phyloP scores from a whole-genome alignment of 2,888 invertebrate species.

The Rhamnusium bicolor region DNA sequence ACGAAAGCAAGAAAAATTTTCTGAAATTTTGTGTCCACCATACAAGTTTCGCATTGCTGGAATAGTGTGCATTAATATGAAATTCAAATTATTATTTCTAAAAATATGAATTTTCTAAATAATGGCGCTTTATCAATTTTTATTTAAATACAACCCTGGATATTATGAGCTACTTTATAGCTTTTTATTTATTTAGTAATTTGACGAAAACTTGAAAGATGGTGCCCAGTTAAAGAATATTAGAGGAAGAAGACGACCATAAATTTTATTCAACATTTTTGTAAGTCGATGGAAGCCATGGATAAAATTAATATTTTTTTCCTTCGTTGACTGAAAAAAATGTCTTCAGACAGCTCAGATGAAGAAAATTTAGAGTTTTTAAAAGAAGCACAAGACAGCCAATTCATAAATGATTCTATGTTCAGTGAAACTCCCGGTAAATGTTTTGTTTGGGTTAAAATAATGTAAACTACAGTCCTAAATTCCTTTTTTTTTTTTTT shows the following conservation, averaged over 20 bases:
- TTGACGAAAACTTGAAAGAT: not conserved
- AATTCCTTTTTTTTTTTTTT: conserved; percentile 13
- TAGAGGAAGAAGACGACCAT: conserved; percentile 15
- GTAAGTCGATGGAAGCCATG: conserved; percentile 12
- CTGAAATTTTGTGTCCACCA: no score
- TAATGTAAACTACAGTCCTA: conserved; percentile 2
- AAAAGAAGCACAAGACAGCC: conserved; percentile 72
- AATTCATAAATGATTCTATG: conserved; percentile 71
- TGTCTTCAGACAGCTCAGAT: conserved; percentile 65
- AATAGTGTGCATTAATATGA: no score
- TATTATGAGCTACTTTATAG: not conserved
- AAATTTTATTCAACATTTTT: conserved; percentile 1
- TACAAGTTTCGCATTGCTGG: no score
- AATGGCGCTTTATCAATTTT: not conserved
- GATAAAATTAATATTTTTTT: conserved; percentile 6
- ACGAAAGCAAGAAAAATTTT: no score
- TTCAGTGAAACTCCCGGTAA: conserved; percentile 54
- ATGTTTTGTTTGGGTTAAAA: conserved; percentile 20
- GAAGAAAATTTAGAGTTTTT: conserved; percentile 64
- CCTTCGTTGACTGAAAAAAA: conserved; percentile 47
- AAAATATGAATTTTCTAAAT: no score
- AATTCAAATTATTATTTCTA: no score
- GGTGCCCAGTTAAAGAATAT: no score
- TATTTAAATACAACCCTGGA: not conserved
- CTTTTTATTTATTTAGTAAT: not conserved